Conservation (phyloP, 2,888 invertebrate species). For the Rotaria sp. region DNA sequence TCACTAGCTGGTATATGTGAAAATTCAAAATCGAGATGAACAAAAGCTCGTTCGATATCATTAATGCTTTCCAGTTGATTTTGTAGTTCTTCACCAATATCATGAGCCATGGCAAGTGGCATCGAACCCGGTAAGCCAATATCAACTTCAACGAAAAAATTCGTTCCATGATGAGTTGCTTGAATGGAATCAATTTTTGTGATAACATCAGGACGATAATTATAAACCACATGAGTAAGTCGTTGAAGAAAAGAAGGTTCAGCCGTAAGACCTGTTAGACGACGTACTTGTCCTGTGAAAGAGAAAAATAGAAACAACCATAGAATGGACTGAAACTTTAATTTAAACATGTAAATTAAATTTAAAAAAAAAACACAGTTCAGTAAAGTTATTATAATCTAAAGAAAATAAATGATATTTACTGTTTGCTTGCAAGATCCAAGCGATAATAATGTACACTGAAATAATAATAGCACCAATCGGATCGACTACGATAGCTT, state of each 20-base stretch:
- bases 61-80: conserved; percentile 56
- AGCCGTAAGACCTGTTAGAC: conserved; percentile 43
- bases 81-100: conserved; percentile 57
- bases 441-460: conserved; percentile 56
- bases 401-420: not conserved
- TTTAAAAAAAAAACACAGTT: no score
- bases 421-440: conserved; percentile 43
- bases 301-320: not conserved
- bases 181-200: not conserved
- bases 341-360: no score
- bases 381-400: no score
- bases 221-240: conserved; percentile 52
- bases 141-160: conserved; percentile 56
- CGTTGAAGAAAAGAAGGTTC: conserved; percentile 52
- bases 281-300: not conserved
- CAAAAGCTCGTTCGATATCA: conserved; percentile 58
- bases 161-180: conserved; percentile 58
- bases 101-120: conserved; percentile 55
- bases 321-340: not conserved
- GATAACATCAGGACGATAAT: conserved; percentile 47
- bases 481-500: not conserved
- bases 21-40: conserved; percentile 57
- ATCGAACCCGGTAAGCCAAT: conserved; percentile 56
- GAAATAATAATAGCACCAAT: conserved; percentile 56
- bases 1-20: not conserved